A percentile compares a stretch with the other conserved stretches of the same genome.
Conservation (phyloP, 2,113 vertebrate genomes). For the Cyprinus carpio region DNA sequence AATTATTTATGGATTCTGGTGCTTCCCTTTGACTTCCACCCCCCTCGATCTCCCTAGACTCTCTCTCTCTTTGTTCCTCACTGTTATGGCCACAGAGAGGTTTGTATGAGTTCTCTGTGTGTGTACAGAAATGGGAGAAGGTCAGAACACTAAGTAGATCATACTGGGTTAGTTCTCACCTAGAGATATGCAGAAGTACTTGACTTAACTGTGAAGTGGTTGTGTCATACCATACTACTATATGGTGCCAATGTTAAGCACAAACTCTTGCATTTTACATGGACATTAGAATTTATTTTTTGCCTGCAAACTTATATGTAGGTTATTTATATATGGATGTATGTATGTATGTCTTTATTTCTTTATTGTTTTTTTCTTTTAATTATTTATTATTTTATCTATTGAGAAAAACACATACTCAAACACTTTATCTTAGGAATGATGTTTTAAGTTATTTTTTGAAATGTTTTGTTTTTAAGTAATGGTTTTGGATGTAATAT, state of each 20-base stretch:
- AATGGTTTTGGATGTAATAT: background rate
- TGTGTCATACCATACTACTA: background rate
- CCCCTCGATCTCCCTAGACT: constrained; percentile 7
- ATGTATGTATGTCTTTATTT: too few species aligned
- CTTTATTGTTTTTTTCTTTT: background rate
- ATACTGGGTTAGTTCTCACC: background rate
- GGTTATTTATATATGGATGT: background rate
- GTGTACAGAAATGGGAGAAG: constrained; percentile 3
- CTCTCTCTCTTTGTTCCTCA: constrained; percentile 20
- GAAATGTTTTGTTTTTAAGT: background rate
- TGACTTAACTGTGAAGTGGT: background rate
- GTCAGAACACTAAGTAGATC: background rate
- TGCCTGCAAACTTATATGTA: too few species aligned
- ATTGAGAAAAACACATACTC: background rate
- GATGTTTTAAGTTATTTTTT: too few species aligned
- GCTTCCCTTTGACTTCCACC: constrained; percentile 6
- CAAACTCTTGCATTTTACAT: background rate
- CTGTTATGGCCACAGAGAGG: constrained; percentile 2
- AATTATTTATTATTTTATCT: background rate
- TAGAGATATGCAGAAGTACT: background rate
- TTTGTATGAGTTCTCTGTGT: constrained; percentile 15
- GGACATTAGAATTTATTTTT: background rate
- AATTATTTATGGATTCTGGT: constrained; percentile 49
- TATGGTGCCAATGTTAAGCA: background rate
- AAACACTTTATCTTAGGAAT: too few species aligned